These are phyloP conservation scores for Eupelmus urozonus DNA, from an alignment of 2,888 invertebrate species.

Conservation along the genomic window DNA sequence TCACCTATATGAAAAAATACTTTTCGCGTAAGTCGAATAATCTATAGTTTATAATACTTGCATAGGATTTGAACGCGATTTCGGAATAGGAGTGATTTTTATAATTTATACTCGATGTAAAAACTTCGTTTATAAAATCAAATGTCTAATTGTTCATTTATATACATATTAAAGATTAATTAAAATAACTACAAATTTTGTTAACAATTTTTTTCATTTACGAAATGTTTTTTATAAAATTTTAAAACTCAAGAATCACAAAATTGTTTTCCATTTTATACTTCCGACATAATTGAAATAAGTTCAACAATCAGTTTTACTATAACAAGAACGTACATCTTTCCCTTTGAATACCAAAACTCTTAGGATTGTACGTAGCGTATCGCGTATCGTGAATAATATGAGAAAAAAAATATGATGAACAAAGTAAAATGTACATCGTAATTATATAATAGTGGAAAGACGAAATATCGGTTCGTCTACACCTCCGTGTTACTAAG, in stretches of 20 bases:
- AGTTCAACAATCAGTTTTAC: constrained; percentile 31
- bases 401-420: constrained; percentile 42
- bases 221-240: constrained; percentile 5
- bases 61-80: constrained; percentile 38
- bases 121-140: constrained; percentile 18
- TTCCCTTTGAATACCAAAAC: constrained; percentile 72
- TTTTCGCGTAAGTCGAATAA: constrained; percentile 58
- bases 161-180: constrained; percentile 37
- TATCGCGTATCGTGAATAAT: constrained; percentile 47
- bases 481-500: constrained; percentile 3
- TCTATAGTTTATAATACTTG: constrained; percentile 47
- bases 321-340: constrained; percentile 58
- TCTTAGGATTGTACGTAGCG: constrained; percentile 44
- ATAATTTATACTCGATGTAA: constrained; percentile 31
- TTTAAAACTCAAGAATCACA: neutral
- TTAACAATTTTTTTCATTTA: constrained; percentile 24
- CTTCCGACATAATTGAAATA: constrained; percentile 32
- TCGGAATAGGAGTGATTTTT: constrained; percentile 20
- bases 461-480: constrained; percentile 7
- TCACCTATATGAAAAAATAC: constrained; percentile 54
- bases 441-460: constrained; percentile 22
- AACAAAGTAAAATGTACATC: constrained; percentile 36
- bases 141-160: constrained; percentile 30
- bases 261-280: constrained; percentile 34
- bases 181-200: constrained; percentile 21